Base-by-base conservation (phyloP, 2,797 vertebrate genomes). In the Chrosomus eos region DNA sequence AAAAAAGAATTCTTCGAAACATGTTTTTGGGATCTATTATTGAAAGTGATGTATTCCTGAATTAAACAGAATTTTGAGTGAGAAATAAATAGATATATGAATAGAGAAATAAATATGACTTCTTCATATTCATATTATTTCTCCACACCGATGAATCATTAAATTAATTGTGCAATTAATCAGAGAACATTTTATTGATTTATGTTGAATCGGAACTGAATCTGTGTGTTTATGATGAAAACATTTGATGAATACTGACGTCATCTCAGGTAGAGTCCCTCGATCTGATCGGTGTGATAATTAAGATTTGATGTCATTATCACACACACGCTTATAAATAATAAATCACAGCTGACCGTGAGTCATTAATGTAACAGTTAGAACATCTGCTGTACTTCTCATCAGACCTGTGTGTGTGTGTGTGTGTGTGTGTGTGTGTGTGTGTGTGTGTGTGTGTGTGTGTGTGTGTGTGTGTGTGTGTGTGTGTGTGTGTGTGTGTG, bases 361-460 rank as follows among this genome's bases (percentile, higher is more conserved):
- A 93, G 89, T 90, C 90, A 92, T 92, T 92, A 91, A 82, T 82
- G 82, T 92, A 84, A 92, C 92, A 90, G 91, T 90, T 88, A 86
- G 84, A 84, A 89, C 89, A 91, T 91, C 89, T 93, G 90, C 88
- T 90, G 85, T 82, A 82, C 87, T 88, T 67, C 55, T 60, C 58
- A 48, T n/a, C 64, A 43, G 31, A 53, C 58, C 36, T 53, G 38
- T 48, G 23, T 23, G 33, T 5, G 68, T 71, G 60, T 26, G 9
- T n/a, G n/a, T n/a, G n/a, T n/a, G n/a, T n/a, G n/a, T n/a, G n/a
- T n/a, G n/a, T n/a, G n/a, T n/a, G n/a, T n/a, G n/a, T n/a, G n/a
- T n/a, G n/a, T n/a, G n/a, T n/a, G n/a, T n/a, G n/a, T n/a, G n/a
- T n/a, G n/a, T n/a, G n/a, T n/a, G n/a, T n/a, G n/a, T n/a, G n/a